These are phyloP conservation scores for Lasius platythorax DNA, from an alignment of 2,888 invertebrate genomes.

Conservation along the genomic window DNA sequence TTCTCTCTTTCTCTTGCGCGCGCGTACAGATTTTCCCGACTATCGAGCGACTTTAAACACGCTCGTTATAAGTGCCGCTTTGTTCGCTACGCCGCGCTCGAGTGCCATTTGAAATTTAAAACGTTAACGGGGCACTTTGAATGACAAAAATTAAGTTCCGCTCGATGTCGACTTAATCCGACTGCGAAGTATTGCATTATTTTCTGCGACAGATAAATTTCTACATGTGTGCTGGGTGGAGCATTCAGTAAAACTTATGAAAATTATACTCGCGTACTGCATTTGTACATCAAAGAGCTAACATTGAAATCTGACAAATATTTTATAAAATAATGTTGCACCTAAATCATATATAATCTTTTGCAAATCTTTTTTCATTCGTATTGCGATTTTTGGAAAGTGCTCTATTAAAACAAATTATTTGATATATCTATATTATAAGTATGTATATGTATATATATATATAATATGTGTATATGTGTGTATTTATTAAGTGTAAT, in stretches of 20 bases:
- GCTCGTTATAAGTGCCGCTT: slow-evolving; percentile 53
- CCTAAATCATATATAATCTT: not conserved
- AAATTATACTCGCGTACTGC: not conserved
- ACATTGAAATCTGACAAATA: not conserved
- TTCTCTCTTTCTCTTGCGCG: slow-evolving; percentile 25
- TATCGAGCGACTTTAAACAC: slow-evolving; percentile 42
- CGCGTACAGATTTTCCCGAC: slow-evolving; percentile 5
- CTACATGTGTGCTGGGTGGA: not conserved
- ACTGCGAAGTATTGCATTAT: slow-evolving; percentile 5
- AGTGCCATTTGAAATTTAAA: slow-evolving; percentile 54
- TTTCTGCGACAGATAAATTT: not conserved
- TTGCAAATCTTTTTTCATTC: not conserved
- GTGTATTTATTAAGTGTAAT: too few species aligned
- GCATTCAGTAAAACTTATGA: not conserved
- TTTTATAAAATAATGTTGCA: not conserved
- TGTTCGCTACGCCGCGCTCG: slow-evolving; percentile 28
- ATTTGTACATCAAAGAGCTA: not conserved
- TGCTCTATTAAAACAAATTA: not conserved
- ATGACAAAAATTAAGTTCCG: slow-evolving; percentile 33
- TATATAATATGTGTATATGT: not conserved
- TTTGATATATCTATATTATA: not conserved
- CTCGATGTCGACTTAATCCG: slow-evolving; percentile 34
- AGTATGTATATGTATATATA: too few species aligned
- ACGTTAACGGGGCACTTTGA: slow-evolving; percentile 40
- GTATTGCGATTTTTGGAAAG: not conserved